Base-by-base conservation (phyloP, 2,888 invertebrate genomes). In the Erynnis tages region DNA sequence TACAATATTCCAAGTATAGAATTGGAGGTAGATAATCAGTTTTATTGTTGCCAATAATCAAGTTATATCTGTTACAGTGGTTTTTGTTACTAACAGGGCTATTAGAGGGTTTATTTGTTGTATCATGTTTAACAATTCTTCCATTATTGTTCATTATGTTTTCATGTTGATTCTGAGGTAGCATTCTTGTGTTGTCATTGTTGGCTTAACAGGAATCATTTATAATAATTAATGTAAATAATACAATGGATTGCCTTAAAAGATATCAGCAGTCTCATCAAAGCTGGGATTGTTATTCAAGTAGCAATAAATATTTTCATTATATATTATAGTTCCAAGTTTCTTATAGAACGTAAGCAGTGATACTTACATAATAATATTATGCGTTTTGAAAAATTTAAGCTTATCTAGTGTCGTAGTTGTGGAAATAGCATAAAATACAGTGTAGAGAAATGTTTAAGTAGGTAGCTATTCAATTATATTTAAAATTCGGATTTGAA, bases 1-100 rank as follows among this genome's bases (percentile, higher is more conserved):
- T 67, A 63, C 57, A 66, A 55, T 54, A 59, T 71, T 69, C 61
- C 54, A 60, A 65, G 65, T 62, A 61, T 67, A 70, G 60, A 57
- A 7, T 61, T 58, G 57, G 49, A 56, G 56, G 54, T 61, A 58
- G 56, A 43, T 49, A 45, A 41, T 21, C 32, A 44, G 43, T 43
- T 21, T 43, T 43, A 23, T 38, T 38, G 35, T 44, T 44, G 43
- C 25, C 43, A 19, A 14, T 19, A 37, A 50, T 44, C 35, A 50
- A 19, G 35, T 44, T 52, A 29, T 29, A 32, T 25, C 34, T 50
- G 43, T 43, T 43, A 25, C 34, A 35, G 40, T 41, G 17, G 14
- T 49, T 40, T 40, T 41, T 34, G 40, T 49, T 41, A 49, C 27
- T 49, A 49, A 30, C 34, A 34, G 34, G 34, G 23, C 34, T 49